Conservation (phyloP, 1,140 invertebrate genomes). For the Drosophila varians region DNA sequence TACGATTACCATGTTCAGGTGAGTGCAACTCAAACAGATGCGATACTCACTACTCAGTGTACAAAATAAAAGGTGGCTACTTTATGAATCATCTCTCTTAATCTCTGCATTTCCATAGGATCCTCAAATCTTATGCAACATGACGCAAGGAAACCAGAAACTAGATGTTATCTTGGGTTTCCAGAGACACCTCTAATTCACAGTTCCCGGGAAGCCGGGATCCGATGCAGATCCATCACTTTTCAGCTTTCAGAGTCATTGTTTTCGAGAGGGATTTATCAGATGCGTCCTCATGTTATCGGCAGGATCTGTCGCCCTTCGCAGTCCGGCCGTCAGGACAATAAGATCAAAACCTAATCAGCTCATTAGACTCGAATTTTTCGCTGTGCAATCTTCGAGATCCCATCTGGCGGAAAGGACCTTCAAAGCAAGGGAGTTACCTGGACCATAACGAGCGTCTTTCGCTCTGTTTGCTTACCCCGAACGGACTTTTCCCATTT, state of each 20-base stretch:
- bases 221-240: conserved; percentile 17
- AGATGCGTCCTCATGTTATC: conserved; percentile 5
- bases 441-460: conserved; percentile 21
- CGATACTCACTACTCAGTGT: neutral
- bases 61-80: neutral
- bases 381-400: conserved; percentile 14
- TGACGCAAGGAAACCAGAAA: conserved; percentile 1
- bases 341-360: conserved; percentile 44
- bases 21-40: neutral
- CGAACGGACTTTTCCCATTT: conserved; percentile 31
- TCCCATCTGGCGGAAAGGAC: conserved; percentile 12
- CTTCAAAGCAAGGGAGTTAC: conserved; percentile 23
- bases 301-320: conserved; percentile 15
- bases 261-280: conserved; percentile 7
- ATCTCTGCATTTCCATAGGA: neutral
- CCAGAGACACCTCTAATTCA: conserved; percentile 9
- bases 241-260: conserved; percentile 6
- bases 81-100: neutral
- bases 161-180: neutral
- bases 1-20: neutral
- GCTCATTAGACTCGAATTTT: conserved; percentile 41
- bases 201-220: conserved; percentile 22
- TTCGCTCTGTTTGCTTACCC: conserved; percentile 40
- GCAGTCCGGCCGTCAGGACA: conserved; percentile 9
- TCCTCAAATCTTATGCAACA: neutral